Conservation (phyloP, 2,113 vertebrate genomes). For the Mystacornis crossleyi region DNA sequence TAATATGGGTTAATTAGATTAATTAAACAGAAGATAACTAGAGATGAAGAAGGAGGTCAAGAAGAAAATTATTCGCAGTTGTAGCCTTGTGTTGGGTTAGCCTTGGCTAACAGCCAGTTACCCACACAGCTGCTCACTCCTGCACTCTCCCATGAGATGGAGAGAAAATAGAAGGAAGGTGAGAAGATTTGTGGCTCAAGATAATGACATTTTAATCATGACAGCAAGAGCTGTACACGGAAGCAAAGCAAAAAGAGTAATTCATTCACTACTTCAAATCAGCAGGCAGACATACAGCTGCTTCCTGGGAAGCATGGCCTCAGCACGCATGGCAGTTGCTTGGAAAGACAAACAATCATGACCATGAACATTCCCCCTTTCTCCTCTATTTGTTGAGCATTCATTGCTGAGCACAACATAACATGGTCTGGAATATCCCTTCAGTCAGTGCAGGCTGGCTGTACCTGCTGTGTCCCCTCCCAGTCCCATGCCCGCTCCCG, state of each 20-base stretch:
- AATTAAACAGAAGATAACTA: conserved; percentile 9
- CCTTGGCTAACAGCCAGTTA: not conserved
- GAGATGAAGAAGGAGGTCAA: not conserved
- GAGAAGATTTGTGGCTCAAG: not conserved
- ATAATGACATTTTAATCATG: not conserved
- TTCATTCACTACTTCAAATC: not conserved
- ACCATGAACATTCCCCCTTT: not conserved
- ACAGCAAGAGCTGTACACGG: not conserved
- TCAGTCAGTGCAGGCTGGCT: not conserved
- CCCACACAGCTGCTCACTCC: not conserved
- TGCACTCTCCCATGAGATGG: not conserved
- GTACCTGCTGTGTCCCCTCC: not conserved
- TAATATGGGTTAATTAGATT: not conserved
- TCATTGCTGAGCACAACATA: not conserved
- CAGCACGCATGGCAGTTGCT: not conserved
- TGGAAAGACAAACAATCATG: not conserved
- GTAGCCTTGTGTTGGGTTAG: not conserved
- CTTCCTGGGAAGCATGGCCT: not conserved
- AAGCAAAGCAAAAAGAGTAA: not conserved
- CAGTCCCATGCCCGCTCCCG: not conserved
- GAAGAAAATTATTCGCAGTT: not conserved
- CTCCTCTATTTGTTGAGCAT: accelerated
- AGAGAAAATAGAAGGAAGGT: not conserved
- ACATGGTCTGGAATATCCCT: not conserved
- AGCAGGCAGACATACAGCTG: not conserved